Base-by-base conservation (phyloP, 2,888 invertebrate species). In the Eueremaeus valkanovi region DNA sequence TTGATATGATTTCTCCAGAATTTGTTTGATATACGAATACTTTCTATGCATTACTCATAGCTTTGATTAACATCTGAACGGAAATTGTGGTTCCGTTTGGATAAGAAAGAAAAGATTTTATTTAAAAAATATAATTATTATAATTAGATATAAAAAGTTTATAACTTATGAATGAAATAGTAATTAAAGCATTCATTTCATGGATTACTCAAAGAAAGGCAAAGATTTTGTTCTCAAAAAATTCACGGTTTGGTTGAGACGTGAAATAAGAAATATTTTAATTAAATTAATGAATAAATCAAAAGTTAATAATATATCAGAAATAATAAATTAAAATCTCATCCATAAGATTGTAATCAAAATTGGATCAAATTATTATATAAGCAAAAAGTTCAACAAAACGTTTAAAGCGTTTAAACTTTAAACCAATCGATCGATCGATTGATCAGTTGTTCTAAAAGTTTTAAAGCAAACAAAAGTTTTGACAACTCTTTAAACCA, bases 151-250 rank as follows among this genome's bases (percentile, higher is more conserved):
- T 13, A 27, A 27, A 27, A 55, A n/a, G 9, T 27, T 27, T 21
- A n/a, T 27, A 27, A 24, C 27, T 8, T 11, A 45, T 24, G 24
- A 24, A 27, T 6, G 11, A 27, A 55, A 55, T 55, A 11, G 21
- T 55, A 24, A 55, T 55, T 55, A 55, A 55, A 55, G 13, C 1
- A 11, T 11, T 24, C 6, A 55, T 27, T 27, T 24, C 3, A 55
- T 55, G 5, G 27, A 27, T 55, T 51, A 55, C 27, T 55, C 24
- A 24, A 11, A 49, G 3, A 49, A 11, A 49, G 21, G 21, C 3
- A 49, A n/a, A 49, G n/a, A 21, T 49, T 49, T 49, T 49, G 49
- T 49, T 49, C 21, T 49, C 49, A 49, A 49, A 49, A 55, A 55
- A 8, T 55, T 55, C 55, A 27, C 27, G 55, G 55, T 24, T 55